Base-by-base conservation (phyloP, 2,113 vertebrate genomes). In the Gavialis gangeticus region DNA sequence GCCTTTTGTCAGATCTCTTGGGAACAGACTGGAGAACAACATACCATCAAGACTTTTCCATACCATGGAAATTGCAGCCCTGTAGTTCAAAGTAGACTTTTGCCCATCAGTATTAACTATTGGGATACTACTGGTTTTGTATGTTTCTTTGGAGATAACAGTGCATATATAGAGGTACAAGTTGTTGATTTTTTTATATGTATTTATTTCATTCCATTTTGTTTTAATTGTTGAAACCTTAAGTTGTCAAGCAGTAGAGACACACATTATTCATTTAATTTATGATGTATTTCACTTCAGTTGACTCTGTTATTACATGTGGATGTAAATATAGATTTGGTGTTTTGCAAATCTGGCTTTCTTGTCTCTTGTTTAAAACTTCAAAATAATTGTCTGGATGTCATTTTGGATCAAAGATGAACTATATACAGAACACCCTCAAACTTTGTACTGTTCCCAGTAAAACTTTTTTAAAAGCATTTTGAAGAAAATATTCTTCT, bases 171-270 rank as follows among this genome's bases (percentile, higher is more conserved):
- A 97, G 97, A 98, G 98, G 97, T 98, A 98, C 98, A 98, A 97
- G 95, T 97, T 60, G 95, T 98, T 97, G 95, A 95, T 96, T 95
- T 96, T 75, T 80, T 95, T 96, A 94, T 94, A 97, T 98, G 97
- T 98, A 98, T 98, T 98, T 98, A 98, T 98, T 98, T 98, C 97
- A 98, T 98, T 98, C 98, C 97, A 97, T 94, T 98, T 97, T 96
- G 96, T 84, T 96, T 98, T 97, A 98, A 98, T 98, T 98, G 98
- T 98, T 93, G 91, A 97, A 98, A 96, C 76, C 97, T 15, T 97
- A 98, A 95, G 96, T 97, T 37, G 96, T 98, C 97, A 96, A 98
- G 95, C 96, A 97, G 93, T 97, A 98, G 97, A 98, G 97, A 96
- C 96, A 96, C 87, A 95, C 94, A 96, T 96, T 97, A 98, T 96